phyloP scores from a whole-genome alignment of 2,888 invertebrate species.

The Formica aserva region DNA sequence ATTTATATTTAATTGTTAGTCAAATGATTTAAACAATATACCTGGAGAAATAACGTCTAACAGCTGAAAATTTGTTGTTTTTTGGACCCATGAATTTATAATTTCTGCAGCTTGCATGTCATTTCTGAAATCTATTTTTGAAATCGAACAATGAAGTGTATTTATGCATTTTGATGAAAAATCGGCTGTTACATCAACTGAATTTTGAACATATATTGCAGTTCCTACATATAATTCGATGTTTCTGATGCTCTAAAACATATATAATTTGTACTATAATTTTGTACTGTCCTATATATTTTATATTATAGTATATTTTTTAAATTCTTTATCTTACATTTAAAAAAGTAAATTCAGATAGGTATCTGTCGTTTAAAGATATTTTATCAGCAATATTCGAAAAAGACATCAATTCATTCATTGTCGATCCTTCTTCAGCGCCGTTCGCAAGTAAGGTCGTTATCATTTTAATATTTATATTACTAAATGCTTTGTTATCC shows the following conservation, averaged over 20 bases:
- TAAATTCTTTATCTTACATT: conserved; percentile 10
- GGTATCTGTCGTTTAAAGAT: no score
- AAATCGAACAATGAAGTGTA: no score
- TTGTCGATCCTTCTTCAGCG: conserved; percentile 48
- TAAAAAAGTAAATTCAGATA: no score
- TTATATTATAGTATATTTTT: no score
- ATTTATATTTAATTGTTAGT: not conserved
- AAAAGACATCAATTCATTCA: no score
- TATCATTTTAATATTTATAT: conserved; percentile 77
- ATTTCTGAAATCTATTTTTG: no score
- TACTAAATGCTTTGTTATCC: conserved; percentile 46
- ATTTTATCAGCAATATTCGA: no score
- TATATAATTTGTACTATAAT: conserved; percentile 62
- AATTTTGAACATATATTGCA: conserved; percentile 80
- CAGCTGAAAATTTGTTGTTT: conserved; percentile 92
- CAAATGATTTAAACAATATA: conserved; percentile 61
- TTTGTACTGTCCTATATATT: no score
- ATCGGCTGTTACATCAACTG: no score
- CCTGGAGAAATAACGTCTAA: conserved; percentile 89
- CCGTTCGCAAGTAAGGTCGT: conserved; percentile 81
- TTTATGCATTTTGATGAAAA: no score
- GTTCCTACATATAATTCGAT: conserved; percentile 90
- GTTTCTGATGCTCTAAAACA: conserved; percentile 81
- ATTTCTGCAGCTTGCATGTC: conserved; percentile 84
- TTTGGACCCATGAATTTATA: conserved; percentile 94